Evolutionary conservation across 1,140 invertebrate species (phyloP).

Genomic region (Microplitis demolitor): DNA sequence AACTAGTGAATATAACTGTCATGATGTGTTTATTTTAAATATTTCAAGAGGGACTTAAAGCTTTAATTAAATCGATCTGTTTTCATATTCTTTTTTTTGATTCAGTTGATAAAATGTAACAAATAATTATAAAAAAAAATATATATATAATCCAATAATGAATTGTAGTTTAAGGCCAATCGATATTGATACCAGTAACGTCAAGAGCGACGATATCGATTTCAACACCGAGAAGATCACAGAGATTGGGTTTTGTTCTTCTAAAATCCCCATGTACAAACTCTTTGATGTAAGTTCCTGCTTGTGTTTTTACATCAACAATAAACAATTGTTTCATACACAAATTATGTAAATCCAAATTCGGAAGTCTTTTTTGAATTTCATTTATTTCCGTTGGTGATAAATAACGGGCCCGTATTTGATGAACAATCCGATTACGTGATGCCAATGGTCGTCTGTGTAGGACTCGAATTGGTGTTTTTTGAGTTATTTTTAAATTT

Average conservation of each 20-base stretch:
- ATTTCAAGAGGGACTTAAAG: too few species aligned
- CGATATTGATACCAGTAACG: slow-evolving; percentile 70
- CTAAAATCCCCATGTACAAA: slow-evolving; percentile 96
- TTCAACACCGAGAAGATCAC: slow-evolving; percentile 72
- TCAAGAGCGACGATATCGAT: slow-evolving; percentile 78
- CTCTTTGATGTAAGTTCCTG: slow-evolving; percentile 97
- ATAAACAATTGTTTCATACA: slow-evolving; percentile 62
- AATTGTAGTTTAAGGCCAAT: slow-evolving; percentile 63
- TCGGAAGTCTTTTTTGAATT: slow-evolving; percentile 28
- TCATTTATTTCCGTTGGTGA: slow-evolving; percentile 36
- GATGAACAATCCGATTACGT: slow-evolving; percentile 69
- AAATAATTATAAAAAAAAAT: too few species aligned
- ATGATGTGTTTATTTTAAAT: too few species aligned
- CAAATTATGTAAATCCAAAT: background rate
- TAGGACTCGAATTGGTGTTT: slow-evolving; percentile 83
- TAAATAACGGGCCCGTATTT: slow-evolving; percentile 61
- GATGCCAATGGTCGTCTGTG: slow-evolving; percentile 77
- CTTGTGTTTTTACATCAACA: slow-evolving; percentile 81
- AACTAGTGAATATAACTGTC: too few species aligned
- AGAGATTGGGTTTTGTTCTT: slow-evolving; percentile 78
- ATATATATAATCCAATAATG: too few species aligned
- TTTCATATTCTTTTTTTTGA: too few species aligned
- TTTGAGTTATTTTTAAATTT: slow-evolving; percentile 69
- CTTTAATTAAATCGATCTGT: too few species aligned
- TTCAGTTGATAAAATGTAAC: too few species aligned